Percentiles rank a stretch among this genome's conserved stretches.
Evolutionary conservation across 2,113 vertebrate genomes (phyloP).

Genomic region (Candoia aspera): DNA sequence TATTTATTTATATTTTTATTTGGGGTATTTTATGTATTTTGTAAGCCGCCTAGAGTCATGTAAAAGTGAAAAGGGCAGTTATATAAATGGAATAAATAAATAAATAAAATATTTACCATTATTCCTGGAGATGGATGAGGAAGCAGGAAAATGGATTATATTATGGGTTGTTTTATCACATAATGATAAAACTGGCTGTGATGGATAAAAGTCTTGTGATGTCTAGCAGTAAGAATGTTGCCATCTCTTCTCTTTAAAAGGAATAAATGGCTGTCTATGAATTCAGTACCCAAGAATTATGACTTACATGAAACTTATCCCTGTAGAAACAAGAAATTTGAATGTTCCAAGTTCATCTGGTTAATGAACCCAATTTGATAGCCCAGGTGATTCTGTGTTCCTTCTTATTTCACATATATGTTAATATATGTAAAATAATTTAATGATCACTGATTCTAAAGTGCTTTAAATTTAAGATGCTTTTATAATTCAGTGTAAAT

Average conservation of each 20-base stretch:
- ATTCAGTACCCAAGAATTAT: neutral
- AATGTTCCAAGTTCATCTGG: neutral
- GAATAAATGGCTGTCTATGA: neutral
- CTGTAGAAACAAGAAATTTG: neutral
- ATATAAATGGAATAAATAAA: neutral
- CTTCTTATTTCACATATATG: neutral
- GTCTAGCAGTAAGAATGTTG: neutral
- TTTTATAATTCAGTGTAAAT: neutral
- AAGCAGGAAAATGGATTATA: neutral
- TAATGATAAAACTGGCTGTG: neutral
- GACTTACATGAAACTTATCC: neutral
- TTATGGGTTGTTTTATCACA: neutral
- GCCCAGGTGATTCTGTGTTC: neutral
- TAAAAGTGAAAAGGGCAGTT: neutral
- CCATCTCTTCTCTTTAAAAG: neutral
- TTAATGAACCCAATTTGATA: neutral
- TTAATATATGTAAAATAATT: neutral
- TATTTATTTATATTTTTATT: neutral
- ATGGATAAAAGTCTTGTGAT: neutral
- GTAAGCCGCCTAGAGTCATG: neutral
- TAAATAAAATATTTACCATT: neutral
- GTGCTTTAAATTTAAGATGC: neutral
- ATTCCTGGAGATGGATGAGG: neutral
- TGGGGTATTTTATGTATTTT: neutral
- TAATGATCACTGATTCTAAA: neutral